Evolutionary conservation across 2,888 invertebrate genomes (phyloP), one percentile per base, ranked within the genome.

Genomic region (Microplitis deprimator): DNA sequence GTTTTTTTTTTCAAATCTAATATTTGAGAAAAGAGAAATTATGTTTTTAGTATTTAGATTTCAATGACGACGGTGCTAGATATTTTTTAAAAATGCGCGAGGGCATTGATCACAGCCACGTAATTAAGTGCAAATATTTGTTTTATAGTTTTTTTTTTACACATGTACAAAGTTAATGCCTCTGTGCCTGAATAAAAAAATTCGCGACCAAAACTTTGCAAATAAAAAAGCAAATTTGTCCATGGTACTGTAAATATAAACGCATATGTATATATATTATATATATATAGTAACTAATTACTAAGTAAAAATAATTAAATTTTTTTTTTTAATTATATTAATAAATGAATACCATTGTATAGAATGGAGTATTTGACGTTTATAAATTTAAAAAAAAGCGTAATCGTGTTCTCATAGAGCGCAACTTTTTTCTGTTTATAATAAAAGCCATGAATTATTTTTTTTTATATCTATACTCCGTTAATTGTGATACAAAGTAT

Each of bases 401-500:
- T 72, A 50, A 69, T 50, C 59, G 17, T 20, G 10, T 17, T 62
- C 6, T 39, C n/a, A 7, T 50, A 20, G n/a, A 20, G n/a, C 41
- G 13, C 40, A 40, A 59, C 29, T 61, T 76, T 10, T 20, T 29
- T 65, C 17, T 71, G 67, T 20, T 40, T 67, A 50, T 59, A 41
- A 39, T 40, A 40, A 73, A 61, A 77, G 73, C 68, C 67, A 76
- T 76, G 70, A 67, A 70, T 79, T 68, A 76, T 73, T 77, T 76
- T 79, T 80, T 83, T 82, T 83, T 81, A 4, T 6, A 50, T 79
- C 75, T 79, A 79, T 84, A 82, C 75, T 84, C 80, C 82, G 83
- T 85, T 86, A 83, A 82, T 85, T 85, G 85, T 85, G 84, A 85
- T 85, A 83, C 82, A 81, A 83, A 80, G 65, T 82, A 81, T 82